These are phyloP conservation scores for Drosophila rufa DNA, from an alignment of 1,140 invertebrate genomes.

Conservation along the genomic window DNA sequence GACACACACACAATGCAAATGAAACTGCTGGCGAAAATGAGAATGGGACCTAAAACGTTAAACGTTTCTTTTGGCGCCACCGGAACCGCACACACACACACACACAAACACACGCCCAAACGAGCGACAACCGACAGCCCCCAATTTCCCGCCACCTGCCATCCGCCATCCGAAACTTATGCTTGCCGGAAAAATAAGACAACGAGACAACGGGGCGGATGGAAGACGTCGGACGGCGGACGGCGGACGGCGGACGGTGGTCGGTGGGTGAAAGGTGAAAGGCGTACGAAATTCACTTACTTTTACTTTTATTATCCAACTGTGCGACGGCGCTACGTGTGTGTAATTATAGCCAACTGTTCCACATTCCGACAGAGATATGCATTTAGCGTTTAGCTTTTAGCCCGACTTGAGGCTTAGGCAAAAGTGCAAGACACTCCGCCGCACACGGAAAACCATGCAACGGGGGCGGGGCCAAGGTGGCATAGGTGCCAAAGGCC, in stretches of 20 bases:
- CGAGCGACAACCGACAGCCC: not conserved
- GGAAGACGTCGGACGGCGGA: not conserved
- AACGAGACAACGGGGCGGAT: slow-evolving; percentile 14
- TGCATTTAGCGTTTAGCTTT: slow-evolving; percentile 44
- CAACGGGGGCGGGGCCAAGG: too few species aligned
- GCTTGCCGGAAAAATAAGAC: slow-evolving; percentile 23
- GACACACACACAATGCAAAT: slow-evolving; percentile 41
- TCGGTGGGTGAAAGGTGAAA: slow-evolving; percentile 8
- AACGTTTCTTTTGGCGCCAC: slow-evolving; percentile 58
- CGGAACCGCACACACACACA: slow-evolving; percentile 9
- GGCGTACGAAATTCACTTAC: slow-evolving; percentile 48
- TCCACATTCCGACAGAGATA: slow-evolving; percentile 53
- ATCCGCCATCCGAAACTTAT: slow-evolving; percentile 23
- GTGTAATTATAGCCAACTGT: slow-evolving; percentile 60
- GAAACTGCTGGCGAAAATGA: slow-evolving; percentile 46
- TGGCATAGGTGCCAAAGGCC: slow-evolving; percentile 15
- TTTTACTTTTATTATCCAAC: slow-evolving; percentile 44
- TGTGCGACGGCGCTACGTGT: slow-evolving; percentile 14
- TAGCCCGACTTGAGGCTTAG: slow-evolving; percentile 36
- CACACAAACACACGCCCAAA: not conserved
- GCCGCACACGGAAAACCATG: not conserved
- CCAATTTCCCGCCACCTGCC: slow-evolving; percentile 11
- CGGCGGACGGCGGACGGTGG: too few species aligned
- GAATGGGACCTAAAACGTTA: slow-evolving; percentile 49
- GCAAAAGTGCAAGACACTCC: slow-evolving; percentile 42